Percentiles rank a stretch among this genome's conserved stretches.
Conservation (phyloP, 2,888 invertebrate species). For the Caenorhabditis uteleia region DNA sequence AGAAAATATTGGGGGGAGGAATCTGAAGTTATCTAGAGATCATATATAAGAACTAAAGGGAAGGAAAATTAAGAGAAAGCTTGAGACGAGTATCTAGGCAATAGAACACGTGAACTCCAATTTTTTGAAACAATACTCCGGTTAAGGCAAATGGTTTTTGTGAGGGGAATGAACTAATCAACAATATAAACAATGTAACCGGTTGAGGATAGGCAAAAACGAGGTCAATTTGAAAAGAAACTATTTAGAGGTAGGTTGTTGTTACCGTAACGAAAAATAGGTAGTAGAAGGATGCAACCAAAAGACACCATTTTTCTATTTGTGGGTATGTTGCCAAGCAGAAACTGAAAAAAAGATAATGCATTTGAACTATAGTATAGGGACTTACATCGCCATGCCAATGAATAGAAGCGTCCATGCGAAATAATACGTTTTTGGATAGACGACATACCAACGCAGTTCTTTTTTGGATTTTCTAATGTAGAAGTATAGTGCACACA, state of each 20-base stretch:
- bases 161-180: neutral
- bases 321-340: conserved; percentile 24
- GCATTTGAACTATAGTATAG: no score
- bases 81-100: conserved; percentile 31
- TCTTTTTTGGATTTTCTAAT: conserved; percentile 9
- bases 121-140: conserved; percentile 14
- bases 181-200: conserved; percentile 13
- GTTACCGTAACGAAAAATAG: conserved; percentile 29
- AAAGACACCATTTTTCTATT: conserved; percentile 28
- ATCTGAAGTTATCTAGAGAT: conserved; percentile 20
- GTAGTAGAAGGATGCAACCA: conserved; percentile 25
- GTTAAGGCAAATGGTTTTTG: neutral
- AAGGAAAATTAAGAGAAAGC: conserved; percentile 30
- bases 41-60: conserved; percentile 16
- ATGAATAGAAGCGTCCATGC: conserved; percentile 18
- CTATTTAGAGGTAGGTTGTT: conserved; percentile 22
- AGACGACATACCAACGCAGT: conserved; percentile 21
- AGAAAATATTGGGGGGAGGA: conserved; percentile 3
- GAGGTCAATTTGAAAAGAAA: conserved; percentile 5
- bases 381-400: neutral
- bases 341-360: conserved; percentile 17
- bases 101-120: conserved; percentile 25
- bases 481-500: conserved; percentile 26
- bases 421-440: conserved; percentile 30
- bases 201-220: conserved; percentile 16